Base-by-base conservation (phyloP, 2,888 invertebrate genomes). In the Nemotelus nigrinus region DNA sequence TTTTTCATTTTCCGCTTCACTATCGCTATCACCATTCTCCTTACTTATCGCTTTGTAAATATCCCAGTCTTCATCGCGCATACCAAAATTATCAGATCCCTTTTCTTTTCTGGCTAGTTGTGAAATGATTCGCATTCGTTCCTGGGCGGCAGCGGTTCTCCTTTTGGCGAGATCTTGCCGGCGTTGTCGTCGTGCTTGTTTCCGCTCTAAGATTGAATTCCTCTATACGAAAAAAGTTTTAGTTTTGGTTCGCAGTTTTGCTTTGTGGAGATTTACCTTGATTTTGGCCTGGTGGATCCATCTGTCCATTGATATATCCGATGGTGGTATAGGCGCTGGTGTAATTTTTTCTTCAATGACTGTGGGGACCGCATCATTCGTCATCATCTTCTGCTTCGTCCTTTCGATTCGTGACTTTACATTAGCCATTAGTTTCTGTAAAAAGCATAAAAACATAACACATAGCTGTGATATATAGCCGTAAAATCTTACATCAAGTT, bases 41-140 rank as follows among this genome's bases (percentile, higher is more conserved):
- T 90, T 88, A 83, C 91, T 93, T 76, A 97, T 95, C 44, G 92
- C 94, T 88, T 97, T 97, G 84, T 98, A 98, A 1, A 97, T 96
- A 87, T 97, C 96, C 97, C 97, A 98, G 85, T 98, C 97, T 83
- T 96, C 96, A 86, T 97, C 97, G 82, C 96, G 91, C 88, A 94
- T 92, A 48, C 97, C 97, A 88, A 98, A 98, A 85, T 97, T 97
- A 84, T 97, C 96, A 80, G 93, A 92, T 82, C 93, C 91, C 82
- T 92, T 93, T 82, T 93, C 93, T 83, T 93, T 93, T 45, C 91
- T 88, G 2, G 97, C 97, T 78, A 98, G 89, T 83, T 95, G 94
- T 68, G 96, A 96, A 81, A 98, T 96, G 82, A 97, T 94, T 81
- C 96, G 90, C 97, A 98, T 98, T 82, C 97, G 90, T 87, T 97